Conservation (phyloP, 2,113 vertebrate species). For the Sisor rabdophorus region DNA sequence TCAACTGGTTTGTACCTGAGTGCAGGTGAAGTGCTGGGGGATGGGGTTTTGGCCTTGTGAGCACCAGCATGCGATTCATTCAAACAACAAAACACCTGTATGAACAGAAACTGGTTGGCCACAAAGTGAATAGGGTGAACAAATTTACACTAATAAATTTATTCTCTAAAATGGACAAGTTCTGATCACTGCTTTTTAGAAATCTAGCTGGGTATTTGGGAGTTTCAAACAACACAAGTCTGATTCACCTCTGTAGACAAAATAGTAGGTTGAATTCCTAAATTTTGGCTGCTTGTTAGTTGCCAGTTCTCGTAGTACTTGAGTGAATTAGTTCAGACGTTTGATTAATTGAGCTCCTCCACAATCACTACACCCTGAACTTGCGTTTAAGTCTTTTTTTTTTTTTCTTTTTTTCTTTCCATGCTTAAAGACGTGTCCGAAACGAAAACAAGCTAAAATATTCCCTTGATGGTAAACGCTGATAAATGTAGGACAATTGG, state of each 20-base stretch:
- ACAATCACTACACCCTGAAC: too few species aligned
- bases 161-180: too few species aligned
- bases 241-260: too few species aligned
- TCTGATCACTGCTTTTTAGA: too few species aligned
- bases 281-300: neutral
- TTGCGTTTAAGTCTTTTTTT: too few species aligned
- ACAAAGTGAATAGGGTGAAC: too few species aligned
- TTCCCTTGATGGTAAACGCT: neutral
- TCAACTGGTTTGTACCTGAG: conserved; percentile 59
- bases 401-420: too few species aligned
- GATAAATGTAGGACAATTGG: neutral
- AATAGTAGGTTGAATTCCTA: neutral
- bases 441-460: neutral
- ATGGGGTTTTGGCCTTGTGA: conserved; percentile 22
- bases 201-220: too few species aligned
- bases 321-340: neutral
- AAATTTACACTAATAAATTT: too few species aligned
- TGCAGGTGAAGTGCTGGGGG: conserved; percentile 52
- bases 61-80: neutral
- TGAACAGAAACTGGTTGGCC: neutral
- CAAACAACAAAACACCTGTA: neutral
- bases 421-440: too few species aligned
- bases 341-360: neutral
- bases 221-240: too few species aligned
- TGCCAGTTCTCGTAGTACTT: neutral